Percentiles rank a stretch among this genome's conserved stretches.
Evolutionary conservation across 2,113 vertebrate genomes (phyloP).

Genomic region (Datnioides undecimradiatus): DNA sequence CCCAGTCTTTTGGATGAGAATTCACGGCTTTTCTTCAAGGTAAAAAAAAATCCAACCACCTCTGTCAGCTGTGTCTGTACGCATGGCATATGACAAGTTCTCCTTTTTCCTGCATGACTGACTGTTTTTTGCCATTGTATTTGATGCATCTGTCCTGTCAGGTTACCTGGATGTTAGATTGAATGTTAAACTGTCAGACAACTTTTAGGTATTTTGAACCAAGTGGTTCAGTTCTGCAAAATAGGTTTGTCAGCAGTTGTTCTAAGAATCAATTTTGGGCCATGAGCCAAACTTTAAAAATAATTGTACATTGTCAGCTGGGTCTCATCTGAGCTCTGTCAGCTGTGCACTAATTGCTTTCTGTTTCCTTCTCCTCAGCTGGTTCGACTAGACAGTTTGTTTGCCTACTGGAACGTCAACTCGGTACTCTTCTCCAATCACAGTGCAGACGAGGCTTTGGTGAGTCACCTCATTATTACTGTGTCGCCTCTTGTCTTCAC

Average conservation of each 20-base stretch:
- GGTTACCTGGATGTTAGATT: not conserved
- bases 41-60: constrained; percentile 72
- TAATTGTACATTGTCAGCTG: not conserved
- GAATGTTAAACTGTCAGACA: not conserved
- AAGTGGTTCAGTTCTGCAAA: not conserved
- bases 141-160: not conserved
- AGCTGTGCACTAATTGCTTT: constrained; percentile 25
- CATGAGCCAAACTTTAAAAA: not conserved
- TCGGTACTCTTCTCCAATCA: constrained; percentile 91
- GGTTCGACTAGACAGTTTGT: constrained; percentile 93
- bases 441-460: constrained; percentile 88
- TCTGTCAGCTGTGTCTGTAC: not conserved
- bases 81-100: not conserved
- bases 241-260: not conserved
- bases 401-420: constrained; percentile 98
- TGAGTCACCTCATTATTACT: constrained; percentile 78
- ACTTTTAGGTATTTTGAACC: not conserved
- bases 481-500: not conserved
- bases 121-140: not conserved
- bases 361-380: constrained; percentile 84
- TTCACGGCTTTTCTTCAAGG: constrained; percentile 95
- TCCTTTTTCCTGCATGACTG: not conserved
- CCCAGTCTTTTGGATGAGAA: constrained; percentile 94
- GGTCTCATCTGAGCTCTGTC: not conserved
- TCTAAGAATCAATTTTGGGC: not conserved